Evolutionary conservation across 2,113 vertebrate species (phyloP).

Genomic region (Odobenus rosmarus): DNA sequence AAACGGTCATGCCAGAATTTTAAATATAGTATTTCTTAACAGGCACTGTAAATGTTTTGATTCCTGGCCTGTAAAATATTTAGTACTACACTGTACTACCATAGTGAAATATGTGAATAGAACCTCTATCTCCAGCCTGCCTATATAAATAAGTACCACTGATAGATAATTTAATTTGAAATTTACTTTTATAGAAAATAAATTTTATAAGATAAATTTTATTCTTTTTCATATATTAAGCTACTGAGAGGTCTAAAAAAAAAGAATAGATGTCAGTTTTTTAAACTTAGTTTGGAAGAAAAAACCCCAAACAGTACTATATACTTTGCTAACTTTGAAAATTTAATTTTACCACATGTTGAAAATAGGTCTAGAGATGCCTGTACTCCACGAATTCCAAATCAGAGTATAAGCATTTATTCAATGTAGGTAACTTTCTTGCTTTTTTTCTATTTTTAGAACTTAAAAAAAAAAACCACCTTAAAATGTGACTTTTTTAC

Average conservation of each 20-base stretch:
- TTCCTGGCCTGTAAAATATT: not conserved
- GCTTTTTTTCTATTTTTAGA: not conserved
- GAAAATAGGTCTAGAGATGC: slow-evolving; percentile 1
- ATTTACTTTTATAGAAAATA: not conserved
- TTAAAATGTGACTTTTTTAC: not conserved
- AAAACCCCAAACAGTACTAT: not conserved
- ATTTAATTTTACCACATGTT: slow-evolving; percentile 50
- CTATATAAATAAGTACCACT: not conserved
- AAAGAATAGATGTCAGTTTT: not conserved
- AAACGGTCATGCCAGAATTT: slow-evolving; percentile 23
- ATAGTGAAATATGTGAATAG: not conserved
- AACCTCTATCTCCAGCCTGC: not conserved
- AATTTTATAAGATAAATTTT: not conserved
- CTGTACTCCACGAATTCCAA: not conserved
- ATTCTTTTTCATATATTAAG: not conserved
- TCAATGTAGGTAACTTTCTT: not conserved
- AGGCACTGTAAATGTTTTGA: not conserved
- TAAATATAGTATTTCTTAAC: not conserved
- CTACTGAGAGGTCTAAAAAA: slow-evolving; percentile 16
- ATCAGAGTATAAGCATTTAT: not conserved
- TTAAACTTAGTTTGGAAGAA: not conserved
- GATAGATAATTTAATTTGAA: slow-evolving; percentile 23
- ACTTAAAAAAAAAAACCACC: not conserved
- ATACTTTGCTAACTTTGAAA: slow-evolving; percentile 41
- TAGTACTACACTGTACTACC: not conserved